These are phyloP conservation scores for Lacerta bilineata DNA, from an alignment of 2,797 vertebrate genomes.

Conservation along the genomic window DNA sequence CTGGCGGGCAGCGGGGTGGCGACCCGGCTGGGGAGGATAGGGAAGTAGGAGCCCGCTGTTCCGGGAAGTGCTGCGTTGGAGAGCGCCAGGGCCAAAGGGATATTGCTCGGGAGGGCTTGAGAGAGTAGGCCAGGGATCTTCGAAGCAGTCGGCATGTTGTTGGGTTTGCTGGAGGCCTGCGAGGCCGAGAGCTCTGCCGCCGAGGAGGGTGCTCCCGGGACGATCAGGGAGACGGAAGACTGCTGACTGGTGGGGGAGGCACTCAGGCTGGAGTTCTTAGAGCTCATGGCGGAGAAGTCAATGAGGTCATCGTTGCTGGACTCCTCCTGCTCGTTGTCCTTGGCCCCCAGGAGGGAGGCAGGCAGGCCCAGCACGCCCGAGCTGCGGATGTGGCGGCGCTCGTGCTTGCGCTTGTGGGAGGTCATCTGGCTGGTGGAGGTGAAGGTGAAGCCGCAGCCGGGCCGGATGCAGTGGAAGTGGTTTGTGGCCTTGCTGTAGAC, in stretches of 20 bases:
- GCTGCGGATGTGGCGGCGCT: conserved; percentile 95
- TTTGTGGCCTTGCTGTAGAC: conserved; percentile 99
- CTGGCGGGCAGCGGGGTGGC: conserved; percentile 86
- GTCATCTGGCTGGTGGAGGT: conserved; percentile 99
- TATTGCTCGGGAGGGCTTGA: conserved; percentile 93
- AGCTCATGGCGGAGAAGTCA: conserved; percentile 97
- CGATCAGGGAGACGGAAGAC: conserved; percentile 87
- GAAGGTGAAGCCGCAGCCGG: conserved; percentile 99
- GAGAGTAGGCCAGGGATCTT: conserved; percentile 93
- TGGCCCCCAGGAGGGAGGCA: conserved; percentile 87
- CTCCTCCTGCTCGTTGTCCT: conserved; percentile 94
- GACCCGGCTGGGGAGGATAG: conserved; percentile 88
- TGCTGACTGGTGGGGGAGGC: conserved; percentile 98
- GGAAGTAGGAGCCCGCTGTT: conserved; percentile 89
- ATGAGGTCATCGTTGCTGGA: conserved; percentile 98
- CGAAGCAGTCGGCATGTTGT: conserved; percentile 82
- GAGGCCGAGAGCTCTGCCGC: conserved; percentile 76
- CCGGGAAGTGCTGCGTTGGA: conserved; percentile 87
- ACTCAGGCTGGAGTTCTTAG: conserved; percentile 99
- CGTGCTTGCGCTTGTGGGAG: conserved; percentile 98
- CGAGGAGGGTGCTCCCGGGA: conserved; percentile 84
- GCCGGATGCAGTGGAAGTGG: conserved; percentile 99
- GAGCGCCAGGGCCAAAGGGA: conserved; percentile 90
- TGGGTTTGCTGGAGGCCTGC: conserved; percentile 80
- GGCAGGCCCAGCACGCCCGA: conserved; percentile 90